Conservation (phyloP, 2,888 invertebrate genomes). For the Clusia tigrina region DNA sequence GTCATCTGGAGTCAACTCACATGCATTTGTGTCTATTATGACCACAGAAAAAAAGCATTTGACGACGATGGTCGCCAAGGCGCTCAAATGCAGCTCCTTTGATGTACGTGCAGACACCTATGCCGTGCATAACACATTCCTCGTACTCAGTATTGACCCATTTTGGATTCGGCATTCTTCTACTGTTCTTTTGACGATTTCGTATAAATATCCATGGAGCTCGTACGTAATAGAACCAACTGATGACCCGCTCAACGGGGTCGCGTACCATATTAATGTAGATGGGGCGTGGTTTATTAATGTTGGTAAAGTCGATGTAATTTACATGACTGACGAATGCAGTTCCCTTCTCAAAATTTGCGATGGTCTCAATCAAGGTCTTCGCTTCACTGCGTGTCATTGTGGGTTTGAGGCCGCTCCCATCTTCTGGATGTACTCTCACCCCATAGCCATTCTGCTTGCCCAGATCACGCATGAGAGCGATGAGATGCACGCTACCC, state of each 20-base stretch:
- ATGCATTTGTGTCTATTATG: constrained; percentile 81
- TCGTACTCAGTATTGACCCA: constrained; percentile 91
- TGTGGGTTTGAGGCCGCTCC: constrained; percentile 64
- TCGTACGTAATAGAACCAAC: constrained; percentile 90
- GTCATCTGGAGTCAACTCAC: constrained; percentile 70
- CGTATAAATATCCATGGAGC: constrained; percentile 93
- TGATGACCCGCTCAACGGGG: constrained; percentile 88
- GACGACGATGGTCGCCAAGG: constrained; percentile 85
- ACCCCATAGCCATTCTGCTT: constrained; percentile 53
- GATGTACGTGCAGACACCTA: constrained; percentile 81
- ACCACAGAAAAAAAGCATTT: constrained; percentile 89
- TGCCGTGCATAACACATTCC: constrained; percentile 80
- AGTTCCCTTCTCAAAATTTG: constrained; percentile 48
- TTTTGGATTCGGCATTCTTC: constrained; percentile 76
- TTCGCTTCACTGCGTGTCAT: constrained; percentile 43
- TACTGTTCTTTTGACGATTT: constrained; percentile 71
- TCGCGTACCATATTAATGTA: constrained; percentile 90
- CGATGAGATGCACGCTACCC: constrained; percentile 55
- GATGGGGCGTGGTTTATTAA: constrained; percentile 79
- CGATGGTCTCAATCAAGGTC: constrained; percentile 53
- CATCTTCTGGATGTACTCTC: constrained; percentile 51
- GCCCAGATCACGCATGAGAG: constrained; percentile 50
- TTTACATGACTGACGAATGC: constrained; percentile 58
- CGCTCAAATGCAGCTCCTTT: constrained; percentile 83
- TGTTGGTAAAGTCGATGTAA: constrained; percentile 62